Base-by-base conservation (phyloP, 2,888 invertebrate genomes). In the Resseliella maxima region DNA sequence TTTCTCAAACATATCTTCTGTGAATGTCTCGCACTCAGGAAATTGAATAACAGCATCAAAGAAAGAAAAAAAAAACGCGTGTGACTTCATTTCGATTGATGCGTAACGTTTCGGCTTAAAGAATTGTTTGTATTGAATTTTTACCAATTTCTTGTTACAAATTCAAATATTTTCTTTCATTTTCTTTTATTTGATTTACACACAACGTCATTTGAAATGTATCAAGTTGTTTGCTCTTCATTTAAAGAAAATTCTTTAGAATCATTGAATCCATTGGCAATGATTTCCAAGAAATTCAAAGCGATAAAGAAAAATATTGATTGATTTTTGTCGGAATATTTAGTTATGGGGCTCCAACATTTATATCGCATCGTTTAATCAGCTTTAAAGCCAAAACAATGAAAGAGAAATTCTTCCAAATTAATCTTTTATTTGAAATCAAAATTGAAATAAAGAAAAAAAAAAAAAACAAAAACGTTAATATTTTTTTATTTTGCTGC, bases 331-430 rank as follows among this genome's bases (percentile, higher is more conserved):
- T 50, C 2, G 10, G 21, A 2, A 10, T 72, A 31, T 72, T 72
- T 72, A 72, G 72, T n/a, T n/a, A n/a, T 35, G 35, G 31, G 31
- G 31, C n/a, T 72, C n/a, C n/a, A n/a, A n/a, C n/a, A n/a, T n/a
- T n/a, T n/a, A n/a, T n/a, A 72, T 72, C 72, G 31, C 31, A 72
- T 72, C 72, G 72, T 15, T 35, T 72, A 72, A 72, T 72, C 72
- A 72, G 72, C 31, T 72, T 27, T 10, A 0, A n/a, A 72, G 31
- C 31, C 72, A 31, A 72, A 72, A 72, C 72, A 72, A 72, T 31
- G 35, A 5, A 72, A 72, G 31, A 72, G 72, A 72, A 72, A 72
- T 31, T 72, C 72, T 31, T n/a, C 31, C 35, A 72, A 72, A 72
- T 72, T 72, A 72, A 72, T 72, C 72, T 72, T 72, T 31, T 24